These are phyloP conservation scores for Trochalopteron elliotii DNA, from an alignment of 2,113 vertebrate genomes.

Conservation along the genomic window DNA sequence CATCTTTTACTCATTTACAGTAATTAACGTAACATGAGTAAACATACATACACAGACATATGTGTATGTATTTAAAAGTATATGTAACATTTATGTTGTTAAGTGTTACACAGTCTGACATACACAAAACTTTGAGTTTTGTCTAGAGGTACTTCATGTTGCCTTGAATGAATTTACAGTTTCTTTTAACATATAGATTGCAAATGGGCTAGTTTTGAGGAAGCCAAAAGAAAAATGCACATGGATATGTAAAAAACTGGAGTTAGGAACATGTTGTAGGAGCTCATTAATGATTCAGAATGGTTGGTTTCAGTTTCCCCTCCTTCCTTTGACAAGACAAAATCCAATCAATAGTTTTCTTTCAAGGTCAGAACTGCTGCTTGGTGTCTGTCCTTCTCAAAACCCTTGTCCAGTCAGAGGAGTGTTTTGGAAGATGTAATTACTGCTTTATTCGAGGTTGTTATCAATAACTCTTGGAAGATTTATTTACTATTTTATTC, in stretches of 20 bases:
- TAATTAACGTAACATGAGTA: background rate
- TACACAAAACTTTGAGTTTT: background rate
- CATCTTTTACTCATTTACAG: background rate
- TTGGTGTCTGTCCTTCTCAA: background rate
- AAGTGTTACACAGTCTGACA: background rate
- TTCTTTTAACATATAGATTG: background rate
- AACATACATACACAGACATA: background rate
- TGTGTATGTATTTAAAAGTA: background rate
- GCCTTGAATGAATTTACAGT: background rate
- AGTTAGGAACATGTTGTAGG: constrained; percentile 35
- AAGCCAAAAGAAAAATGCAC: background rate
- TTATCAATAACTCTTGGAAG: background rate
- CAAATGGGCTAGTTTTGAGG: background rate
- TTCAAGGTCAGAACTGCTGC: constrained; percentile 82
- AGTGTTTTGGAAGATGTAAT: constrained; percentile 17
- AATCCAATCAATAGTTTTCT: constrained; percentile 79
- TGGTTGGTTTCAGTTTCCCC: constrained; percentile 79
- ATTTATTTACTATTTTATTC: background rate
- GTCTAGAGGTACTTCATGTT: background rate
- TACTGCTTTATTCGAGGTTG: background rate
- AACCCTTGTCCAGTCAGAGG: background rate
- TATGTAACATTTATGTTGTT: background rate
- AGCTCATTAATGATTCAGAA: constrained; percentile 88
- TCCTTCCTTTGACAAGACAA: constrained; percentile 71
- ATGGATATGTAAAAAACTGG: background rate